Base-by-base conservation (phyloP, 1,140 invertebrate species). In the Leguminivora glycinivorella region DNA sequence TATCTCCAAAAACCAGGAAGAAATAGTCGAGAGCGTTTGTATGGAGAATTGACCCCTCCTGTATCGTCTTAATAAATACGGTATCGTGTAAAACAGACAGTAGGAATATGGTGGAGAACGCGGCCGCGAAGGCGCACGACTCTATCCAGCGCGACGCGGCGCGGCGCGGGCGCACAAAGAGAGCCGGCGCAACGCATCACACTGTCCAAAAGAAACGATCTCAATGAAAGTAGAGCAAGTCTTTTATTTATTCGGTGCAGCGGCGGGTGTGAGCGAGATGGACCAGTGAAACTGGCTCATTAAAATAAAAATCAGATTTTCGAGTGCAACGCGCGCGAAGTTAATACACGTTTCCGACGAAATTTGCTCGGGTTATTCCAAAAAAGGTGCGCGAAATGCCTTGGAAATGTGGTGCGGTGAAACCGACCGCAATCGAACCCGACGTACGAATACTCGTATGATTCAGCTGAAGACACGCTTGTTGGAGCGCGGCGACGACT, bases 201-300 rank as follows among this genome's bases (percentile, higher is more conserved):
- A 78, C 81, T 77, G 84, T 83, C 83, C 84, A 89, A 52, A 87
- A 90, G 88, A 89, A 90, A 89, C 84, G 80, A 91, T 90, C 87
- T 89, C 85, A 91, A 90, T 89, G 89, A 91, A 91, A 91, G 89
- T 91, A 86, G 89, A 90, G 83, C 88, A 88, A 89, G 72, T 91
- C 83, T 87, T 90, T 91, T 91, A 90, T 89, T 90, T 90, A 89
- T 88, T 90, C 87, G 87, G 83, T 87, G 83, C 88, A 89, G 78
- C 78, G 73, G 77, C 83, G 82, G 82, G 89, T 88, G 87, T 80
- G 89, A 90, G 88, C 81, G 88, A 88, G 87, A 86, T 77, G 78
- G 75, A 72, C 79, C 80, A 72, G 81, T 81, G 81, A 90, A 90
- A 90, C 87, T 84, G 81, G 87, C 88, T 90, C 86, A 91, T 91